Evolutionary conservation across 2,113 vertebrate genomes (phyloP).

Genomic region (Phocoena phocoena): DNA sequence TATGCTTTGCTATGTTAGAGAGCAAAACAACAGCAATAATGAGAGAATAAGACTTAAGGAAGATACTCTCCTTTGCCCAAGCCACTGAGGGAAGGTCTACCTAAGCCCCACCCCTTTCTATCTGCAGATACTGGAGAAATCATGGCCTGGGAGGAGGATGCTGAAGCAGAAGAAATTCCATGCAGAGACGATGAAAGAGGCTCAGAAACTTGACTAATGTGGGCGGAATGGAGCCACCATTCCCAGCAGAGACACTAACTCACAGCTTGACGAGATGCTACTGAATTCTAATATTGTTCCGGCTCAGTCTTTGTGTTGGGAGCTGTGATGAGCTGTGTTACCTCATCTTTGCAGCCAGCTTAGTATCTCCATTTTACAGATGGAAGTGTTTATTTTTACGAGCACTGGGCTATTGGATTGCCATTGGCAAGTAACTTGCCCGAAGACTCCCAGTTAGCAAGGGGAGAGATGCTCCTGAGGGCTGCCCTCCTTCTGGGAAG

Average conservation of each 20-base stretch:
- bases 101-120: accelerated
- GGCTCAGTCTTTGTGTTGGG: background rate
- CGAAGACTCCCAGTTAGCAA: background rate
- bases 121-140: background rate
- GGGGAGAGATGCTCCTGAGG: background rate
- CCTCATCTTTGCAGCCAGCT: background rate
- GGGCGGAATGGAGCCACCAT: background rate
- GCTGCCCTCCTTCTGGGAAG: background rate
- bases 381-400: background rate
- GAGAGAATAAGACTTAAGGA: background rate
- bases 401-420: background rate
- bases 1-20: background rate
- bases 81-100: accelerated
- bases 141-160: background rate
- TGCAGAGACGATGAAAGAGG: too few species aligned
- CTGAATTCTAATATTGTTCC: background rate
- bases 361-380: background rate
- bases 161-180: background rate
- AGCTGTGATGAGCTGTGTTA: background rate
- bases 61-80: background rate
- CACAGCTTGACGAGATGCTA: accelerated
- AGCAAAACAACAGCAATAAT: background rate
- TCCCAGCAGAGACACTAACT: background rate
- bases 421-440: background rate
- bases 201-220: background rate